Percentiles rank a stretch among this genome's conserved stretches.
These are phyloP conservation scores for Endotricha flammealis DNA, from an alignment of 2,888 invertebrate genomes.

Conservation along the genomic window DNA sequence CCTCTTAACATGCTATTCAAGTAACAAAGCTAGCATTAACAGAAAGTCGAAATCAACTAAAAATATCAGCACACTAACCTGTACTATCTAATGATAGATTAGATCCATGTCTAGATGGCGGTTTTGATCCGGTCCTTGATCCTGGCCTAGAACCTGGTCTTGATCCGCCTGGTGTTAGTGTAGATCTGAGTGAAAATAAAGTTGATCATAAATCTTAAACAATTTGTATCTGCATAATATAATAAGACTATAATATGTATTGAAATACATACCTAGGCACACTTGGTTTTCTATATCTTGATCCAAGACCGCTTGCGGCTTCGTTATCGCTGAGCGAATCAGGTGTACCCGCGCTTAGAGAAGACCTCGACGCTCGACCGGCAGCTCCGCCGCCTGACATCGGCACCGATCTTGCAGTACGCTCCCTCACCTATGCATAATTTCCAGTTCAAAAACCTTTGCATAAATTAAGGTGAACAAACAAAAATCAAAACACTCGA, in stretches of 20 bases:
- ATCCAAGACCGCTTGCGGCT: constrained; percentile 84
- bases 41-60: no score
- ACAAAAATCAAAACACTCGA: no score
- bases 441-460: constrained; percentile 4
- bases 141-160: constrained; percentile 92
- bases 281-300: constrained; percentile 83
- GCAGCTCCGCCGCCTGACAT: constrained; percentile 81
- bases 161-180: constrained; percentile 87
- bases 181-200: constrained; percentile 81
- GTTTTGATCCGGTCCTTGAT: constrained; percentile 92
- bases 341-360: constrained; percentile 91
- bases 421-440: constrained; percentile 88
- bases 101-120: constrained; percentile 95
- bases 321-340: constrained; percentile 94
- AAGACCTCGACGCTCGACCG: constrained; percentile 85
- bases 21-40: no score
- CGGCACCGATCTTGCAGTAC: constrained; percentile 93
- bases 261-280: constrained; percentile 58
- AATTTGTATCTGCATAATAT: no score
- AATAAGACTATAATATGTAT: no score
- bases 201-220: no score
- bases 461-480: no score
- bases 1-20: no score
- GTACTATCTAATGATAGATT: constrained; percentile 93
- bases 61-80: constrained; percentile 78